A percentile compares a stretch with the other conserved stretches of the same genome.
These are phyloP conservation scores for Rhea pennata DNA, from an alignment of 2,113 vertebrate species.

Conservation along the genomic window DNA sequence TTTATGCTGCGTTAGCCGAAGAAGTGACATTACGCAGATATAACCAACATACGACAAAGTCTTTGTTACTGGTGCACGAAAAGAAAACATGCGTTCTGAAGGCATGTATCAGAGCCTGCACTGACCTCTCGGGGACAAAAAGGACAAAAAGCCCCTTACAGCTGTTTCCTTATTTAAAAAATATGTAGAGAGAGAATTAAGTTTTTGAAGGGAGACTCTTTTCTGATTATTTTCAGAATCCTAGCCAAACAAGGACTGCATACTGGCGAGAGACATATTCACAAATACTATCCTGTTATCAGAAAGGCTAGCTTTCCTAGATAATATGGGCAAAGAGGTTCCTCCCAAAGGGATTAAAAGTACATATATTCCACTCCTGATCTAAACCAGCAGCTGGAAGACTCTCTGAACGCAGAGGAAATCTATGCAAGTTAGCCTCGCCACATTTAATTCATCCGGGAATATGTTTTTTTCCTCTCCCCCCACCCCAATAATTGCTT, in stretches of 20 bases:
- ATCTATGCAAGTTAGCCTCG: not conserved
- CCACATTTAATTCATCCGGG: conserved; percentile 8
- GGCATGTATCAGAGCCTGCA: not conserved
- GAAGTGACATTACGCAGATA: not conserved
- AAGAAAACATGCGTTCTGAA: not conserved
- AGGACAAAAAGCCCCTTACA: not conserved
- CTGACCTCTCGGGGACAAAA: not conserved
- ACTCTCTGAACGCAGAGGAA: not conserved
- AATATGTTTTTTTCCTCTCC: not conserved
- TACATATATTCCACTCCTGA: conserved; percentile 43
- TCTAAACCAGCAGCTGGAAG: not conserved
- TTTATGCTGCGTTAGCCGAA: not conserved
- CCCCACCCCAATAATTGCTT: not conserved
- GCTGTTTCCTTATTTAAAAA: not conserved
- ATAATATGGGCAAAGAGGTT: not conserved
- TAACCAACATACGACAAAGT: not conserved
- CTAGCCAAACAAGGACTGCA: not conserved
- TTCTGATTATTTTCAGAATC: not conserved
- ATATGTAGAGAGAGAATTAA: not conserved
- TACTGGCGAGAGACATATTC: not conserved
- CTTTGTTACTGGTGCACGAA: not conserved
- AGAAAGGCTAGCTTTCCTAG: not conserved
- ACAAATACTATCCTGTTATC: not conserved
- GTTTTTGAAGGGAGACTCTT: not conserved
- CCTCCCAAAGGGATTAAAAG: not conserved